These are phyloP conservation scores for Zaprionus africanus DNA, from an alignment of 1,140 invertebrate genomes.

Conservation along the genomic window DNA sequence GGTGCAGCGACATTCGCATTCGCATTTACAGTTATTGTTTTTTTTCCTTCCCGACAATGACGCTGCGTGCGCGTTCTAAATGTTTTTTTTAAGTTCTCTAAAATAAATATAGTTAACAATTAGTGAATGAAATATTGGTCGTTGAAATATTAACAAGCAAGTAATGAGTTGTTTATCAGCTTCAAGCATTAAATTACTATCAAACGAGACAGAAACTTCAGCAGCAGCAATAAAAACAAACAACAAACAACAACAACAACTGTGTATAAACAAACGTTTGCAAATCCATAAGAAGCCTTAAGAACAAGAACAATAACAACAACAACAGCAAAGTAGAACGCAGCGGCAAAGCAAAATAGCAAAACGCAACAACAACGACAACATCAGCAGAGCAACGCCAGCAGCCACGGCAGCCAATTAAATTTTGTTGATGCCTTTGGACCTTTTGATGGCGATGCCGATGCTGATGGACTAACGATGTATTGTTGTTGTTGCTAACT, in stretches of 20 bases:
- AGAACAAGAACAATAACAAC: conserved; percentile 32
- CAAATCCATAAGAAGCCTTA: conserved; percentile 45
- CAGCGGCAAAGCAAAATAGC: conserved; percentile 20
- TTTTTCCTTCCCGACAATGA: conserved; percentile 6
- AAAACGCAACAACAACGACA: conserved; percentile 19
- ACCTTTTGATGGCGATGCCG: conserved; percentile 17
- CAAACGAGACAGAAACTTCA: neutral
- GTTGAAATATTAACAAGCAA: neutral
- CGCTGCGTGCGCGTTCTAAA: conserved; percentile 28
- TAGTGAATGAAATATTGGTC: neutral
- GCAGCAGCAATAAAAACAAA: conserved; percentile 4
- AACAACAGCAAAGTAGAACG: conserved; percentile 29
- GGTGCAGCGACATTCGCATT: conserved; percentile 23
- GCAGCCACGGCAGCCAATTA: conserved; percentile 18
- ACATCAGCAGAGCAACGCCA: conserved; percentile 7
- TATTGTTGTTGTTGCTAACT: conserved; percentile 12
- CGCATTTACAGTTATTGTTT: conserved; percentile 1
- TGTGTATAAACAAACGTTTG: conserved; percentile 46
- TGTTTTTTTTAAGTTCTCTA: conserved; percentile 22
- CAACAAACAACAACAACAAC: conserved; percentile 16
- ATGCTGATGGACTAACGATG: conserved; percentile 32
- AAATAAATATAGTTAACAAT: conserved; percentile 15
- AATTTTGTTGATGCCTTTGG: conserved; percentile 17
- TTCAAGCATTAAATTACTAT: neutral
- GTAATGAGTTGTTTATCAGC: neutral